Conservation (phyloP, 2,888 invertebrate species). For the Cosmorhoe ocellata region DNA sequence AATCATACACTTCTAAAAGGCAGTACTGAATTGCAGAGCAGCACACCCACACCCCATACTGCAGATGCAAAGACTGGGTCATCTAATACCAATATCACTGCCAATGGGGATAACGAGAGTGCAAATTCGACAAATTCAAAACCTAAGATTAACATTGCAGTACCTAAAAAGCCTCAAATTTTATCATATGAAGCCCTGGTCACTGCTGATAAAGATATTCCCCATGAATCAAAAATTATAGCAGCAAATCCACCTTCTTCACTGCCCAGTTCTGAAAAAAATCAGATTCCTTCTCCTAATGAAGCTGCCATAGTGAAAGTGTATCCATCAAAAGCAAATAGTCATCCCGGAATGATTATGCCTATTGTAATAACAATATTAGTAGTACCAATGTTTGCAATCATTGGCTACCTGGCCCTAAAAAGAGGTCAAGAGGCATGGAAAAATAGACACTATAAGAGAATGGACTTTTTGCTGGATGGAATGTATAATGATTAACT, state of each 20-base stretch:
- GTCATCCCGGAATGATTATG: constrained; percentile 86
- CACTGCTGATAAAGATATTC: constrained; percentile 41
- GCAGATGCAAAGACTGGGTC: not conserved
- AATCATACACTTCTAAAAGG: constrained; percentile 16
- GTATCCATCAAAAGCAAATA: constrained; percentile 47
- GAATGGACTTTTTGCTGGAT: constrained; percentile 94
- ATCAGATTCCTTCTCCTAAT: constrained; percentile 47
- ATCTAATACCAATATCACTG: not conserved
- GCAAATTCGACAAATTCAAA: constrained; percentile 16
- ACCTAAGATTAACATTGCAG: constrained; percentile 31
- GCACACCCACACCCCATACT: not conserved
- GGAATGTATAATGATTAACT: constrained; percentile 92
- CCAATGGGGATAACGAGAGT: constrained; percentile 4
- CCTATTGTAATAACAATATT: constrained; percentile 89
- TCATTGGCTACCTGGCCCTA: constrained; percentile 85
- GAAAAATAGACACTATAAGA: constrained; percentile 92
- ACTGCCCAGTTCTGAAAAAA: constrained; percentile 26
- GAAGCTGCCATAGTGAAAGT: constrained; percentile 36
- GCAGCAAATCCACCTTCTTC: constrained; percentile 41
- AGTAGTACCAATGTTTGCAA: constrained; percentile 88
- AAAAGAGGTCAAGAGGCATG: constrained; percentile 91
- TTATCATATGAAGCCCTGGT: constrained; percentile 55
- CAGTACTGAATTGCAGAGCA: constrained; percentile 6
- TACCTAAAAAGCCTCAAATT: constrained; percentile 56
- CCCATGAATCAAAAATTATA: constrained; percentile 32